Evolutionary conservation across 2,797 vertebrate species (phyloP).

Genomic region (Helarctos malayanus): DNA sequence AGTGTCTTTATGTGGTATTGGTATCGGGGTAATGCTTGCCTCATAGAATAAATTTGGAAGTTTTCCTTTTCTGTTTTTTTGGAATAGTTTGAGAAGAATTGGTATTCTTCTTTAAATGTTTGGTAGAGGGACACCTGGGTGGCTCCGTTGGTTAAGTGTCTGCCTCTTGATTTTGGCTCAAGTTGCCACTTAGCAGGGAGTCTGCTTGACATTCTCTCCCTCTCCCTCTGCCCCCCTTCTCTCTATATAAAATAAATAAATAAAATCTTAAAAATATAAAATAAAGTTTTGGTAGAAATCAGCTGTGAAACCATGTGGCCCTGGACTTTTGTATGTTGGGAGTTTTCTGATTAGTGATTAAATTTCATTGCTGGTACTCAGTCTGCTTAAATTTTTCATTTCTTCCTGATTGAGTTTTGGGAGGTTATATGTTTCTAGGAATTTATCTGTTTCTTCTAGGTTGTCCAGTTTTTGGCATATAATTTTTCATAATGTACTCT

Average conservation of each 20-base stretch:
- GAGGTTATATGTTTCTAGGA: background rate
- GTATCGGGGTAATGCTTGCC: background rate
- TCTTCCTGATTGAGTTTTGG: background rate
- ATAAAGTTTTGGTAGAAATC: background rate
- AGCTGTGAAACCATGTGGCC: background rate
- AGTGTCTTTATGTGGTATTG: background rate
- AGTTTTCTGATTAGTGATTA: background rate
- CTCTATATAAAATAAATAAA: background rate
- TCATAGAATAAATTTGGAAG: background rate
- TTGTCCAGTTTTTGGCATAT: background rate
- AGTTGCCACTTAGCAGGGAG: background rate
- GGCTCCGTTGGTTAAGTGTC: background rate
- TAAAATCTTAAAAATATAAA: background rate
- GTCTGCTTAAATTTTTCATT: background rate
- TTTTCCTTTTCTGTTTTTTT: background rate
- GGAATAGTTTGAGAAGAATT: background rate
- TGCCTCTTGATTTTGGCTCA: background rate
- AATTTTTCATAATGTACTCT: background rate
- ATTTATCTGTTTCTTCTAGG: background rate
- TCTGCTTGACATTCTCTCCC: background rate
- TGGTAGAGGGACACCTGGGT: background rate
- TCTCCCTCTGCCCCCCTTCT: background rate
- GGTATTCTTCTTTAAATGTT: background rate
- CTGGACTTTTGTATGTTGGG: background rate
- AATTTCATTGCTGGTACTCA: background rate